Conservation (phyloP, 2,113 vertebrate genomes). For the Leucoraja erinaceus region DNA sequence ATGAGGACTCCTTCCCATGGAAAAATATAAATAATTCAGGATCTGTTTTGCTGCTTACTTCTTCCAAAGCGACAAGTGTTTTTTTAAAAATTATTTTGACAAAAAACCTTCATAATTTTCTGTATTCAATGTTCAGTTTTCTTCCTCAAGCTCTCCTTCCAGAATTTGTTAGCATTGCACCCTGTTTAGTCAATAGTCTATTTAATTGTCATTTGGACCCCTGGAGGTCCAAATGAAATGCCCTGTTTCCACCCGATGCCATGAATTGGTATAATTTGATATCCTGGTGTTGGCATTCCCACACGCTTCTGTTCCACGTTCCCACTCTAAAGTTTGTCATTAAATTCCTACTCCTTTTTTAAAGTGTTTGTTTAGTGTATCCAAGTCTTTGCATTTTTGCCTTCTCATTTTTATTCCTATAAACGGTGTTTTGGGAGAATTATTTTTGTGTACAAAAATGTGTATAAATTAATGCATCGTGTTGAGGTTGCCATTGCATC, state of each 20-base stretch:
- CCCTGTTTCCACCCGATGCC: no score
- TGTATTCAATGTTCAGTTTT: neutral
- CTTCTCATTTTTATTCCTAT: neutral
- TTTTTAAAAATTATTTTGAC: neutral
- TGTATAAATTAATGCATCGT: neutral
- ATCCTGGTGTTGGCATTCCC: neutral
- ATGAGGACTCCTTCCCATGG: no score
- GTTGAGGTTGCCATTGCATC: neutral
- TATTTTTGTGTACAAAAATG: neutral
- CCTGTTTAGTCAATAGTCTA: no score
- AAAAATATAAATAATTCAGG: no score
- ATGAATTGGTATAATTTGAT: neutral
- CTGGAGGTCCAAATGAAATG: no score
- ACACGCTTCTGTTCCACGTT: neutral
- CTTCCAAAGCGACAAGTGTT: neutral
- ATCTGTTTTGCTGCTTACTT: neutral
- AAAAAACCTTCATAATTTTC: neutral
- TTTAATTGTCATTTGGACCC: no score
- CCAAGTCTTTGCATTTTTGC: neutral
- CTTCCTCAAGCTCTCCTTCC: neutral
- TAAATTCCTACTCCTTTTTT: neutral
- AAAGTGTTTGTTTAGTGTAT: neutral
- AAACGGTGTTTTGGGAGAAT: neutral
- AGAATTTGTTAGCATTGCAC: neutral
- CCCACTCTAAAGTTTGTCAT: neutral